These are phyloP conservation scores for Machaerirhynchus nigripectus DNA, from an alignment of 2,113 vertebrate genomes.

Conservation along the genomic window DNA sequence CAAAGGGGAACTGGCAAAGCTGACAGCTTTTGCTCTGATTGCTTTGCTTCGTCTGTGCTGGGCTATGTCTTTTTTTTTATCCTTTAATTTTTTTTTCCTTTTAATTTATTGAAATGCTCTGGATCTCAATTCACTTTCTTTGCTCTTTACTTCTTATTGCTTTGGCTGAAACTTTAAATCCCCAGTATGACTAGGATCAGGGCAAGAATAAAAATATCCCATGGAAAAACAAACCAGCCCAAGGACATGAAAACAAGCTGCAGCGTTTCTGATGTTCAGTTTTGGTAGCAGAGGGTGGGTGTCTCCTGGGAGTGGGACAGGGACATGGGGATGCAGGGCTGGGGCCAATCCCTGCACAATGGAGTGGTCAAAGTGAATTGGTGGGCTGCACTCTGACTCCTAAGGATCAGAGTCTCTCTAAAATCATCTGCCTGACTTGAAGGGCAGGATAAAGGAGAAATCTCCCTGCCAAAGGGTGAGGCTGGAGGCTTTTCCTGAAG, in stretches of 20 bases:
- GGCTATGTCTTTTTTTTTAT: not conserved
- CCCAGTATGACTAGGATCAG: constrained; percentile 11
- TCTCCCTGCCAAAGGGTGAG: constrained; percentile 7
- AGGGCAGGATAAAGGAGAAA: constrained; percentile 11
- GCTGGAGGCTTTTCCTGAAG: not conserved
- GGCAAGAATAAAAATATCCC: constrained; percentile 32
- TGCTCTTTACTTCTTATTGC: constrained; percentile 40
- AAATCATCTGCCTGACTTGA: not conserved
- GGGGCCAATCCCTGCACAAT: not conserved
- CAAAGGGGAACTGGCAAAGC: constrained; percentile 33
- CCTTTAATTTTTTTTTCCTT: not conserved
- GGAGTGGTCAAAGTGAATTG: not conserved
- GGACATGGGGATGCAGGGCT: not conserved
- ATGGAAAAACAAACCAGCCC: constrained; percentile 2
- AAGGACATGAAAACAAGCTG: constrained; percentile 29
- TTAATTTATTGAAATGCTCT: constrained; percentile 59
- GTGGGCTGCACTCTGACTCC: not conserved
- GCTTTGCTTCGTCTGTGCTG: not conserved
- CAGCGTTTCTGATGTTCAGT: not conserved
- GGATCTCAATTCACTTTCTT: constrained; percentile 32
- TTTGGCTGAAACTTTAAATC: constrained; percentile 56
- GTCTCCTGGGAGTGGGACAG: not conserved
- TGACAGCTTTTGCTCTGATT: constrained; percentile 33
- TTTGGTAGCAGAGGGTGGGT: not conserved
- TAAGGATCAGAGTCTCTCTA: not conserved